Evolutionary conservation across 1,140 invertebrate species (phyloP), one percentile per base, ranked within the genome.

Genomic region (Trachymyrmex cornetzi): DNA sequence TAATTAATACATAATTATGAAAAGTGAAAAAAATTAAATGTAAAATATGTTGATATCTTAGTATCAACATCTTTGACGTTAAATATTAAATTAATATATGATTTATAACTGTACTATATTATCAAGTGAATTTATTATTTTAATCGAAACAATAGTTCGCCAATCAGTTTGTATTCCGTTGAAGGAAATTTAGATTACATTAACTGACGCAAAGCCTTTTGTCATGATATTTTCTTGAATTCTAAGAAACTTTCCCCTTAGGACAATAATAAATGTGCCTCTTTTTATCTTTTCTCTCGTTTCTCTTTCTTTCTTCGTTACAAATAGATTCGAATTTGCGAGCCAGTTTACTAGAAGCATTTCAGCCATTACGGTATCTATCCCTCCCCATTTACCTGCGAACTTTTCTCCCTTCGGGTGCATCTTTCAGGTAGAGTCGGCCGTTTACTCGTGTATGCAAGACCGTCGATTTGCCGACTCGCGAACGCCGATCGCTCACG

Each of bases 281-380:
- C 24, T 72, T 59, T 84, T 75, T 74, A 61, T 71, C 22, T 59
- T 3, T 57, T 38, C 38, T 44, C 55, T 22, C 30, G 22, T 61
- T 38, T n/a, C 75, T 77, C 64, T 57, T 61, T 82, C 53, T 44
- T 59, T 82, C 66, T 74, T 30, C n/a, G 27, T 61, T 84, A 64
- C 69, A 75, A 75, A 75, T 84, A 74, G 80, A 84, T 61, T 61
- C 69, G 69, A 84, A 84, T 84, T 84, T 71, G 55, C 55, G 80
- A 75, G 27, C 69, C 69, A 63, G 80, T 84, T 84, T 84, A 61
- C 55, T 61, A 74, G 59, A 74, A 84, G 27, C 44, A 74, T 84
- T 74, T 30, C 55, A 61, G 38, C 80, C 38, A 84, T 84, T 75
- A 84, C 80, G 69, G 55, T 84, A 84, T 84, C 80, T 84, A 84